Percentiles rank a stretch among this genome's conserved stretches.
Conservation (phyloP, 2,888 invertebrate species). For the Leptinotarsa peninsularis region DNA sequence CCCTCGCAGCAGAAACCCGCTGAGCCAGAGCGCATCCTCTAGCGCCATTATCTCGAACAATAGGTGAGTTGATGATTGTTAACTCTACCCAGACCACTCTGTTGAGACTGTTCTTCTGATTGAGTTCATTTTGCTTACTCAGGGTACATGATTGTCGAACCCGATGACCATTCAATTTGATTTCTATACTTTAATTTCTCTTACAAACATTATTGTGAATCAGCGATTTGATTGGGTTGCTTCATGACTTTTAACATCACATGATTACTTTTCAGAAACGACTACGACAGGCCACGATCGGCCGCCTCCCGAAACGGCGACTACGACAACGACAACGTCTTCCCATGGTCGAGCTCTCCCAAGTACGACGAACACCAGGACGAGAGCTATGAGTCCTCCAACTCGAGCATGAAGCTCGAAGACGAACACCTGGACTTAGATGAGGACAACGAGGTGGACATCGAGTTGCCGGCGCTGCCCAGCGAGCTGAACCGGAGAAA, state of each 20-base stretch:
- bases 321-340: constrained; percentile 49
- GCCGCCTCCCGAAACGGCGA: constrained; percentile 47
- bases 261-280: constrained; percentile 39
- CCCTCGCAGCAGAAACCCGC: constrained; percentile 63
- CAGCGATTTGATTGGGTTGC: no score
- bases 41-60: constrained; percentile 65
- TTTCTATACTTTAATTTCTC: no score
- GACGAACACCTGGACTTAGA: constrained; percentile 50
- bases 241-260: background rate
- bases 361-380: constrained; percentile 39
- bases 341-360: constrained; percentile 44
- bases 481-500: constrained; percentile 61
- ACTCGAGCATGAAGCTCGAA: constrained; percentile 42
- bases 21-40: constrained; percentile 69
- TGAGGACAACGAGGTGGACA: constrained; percentile 54
- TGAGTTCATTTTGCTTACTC: no score
- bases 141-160: no score
- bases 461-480: constrained; percentile 63
- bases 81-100: background rate
- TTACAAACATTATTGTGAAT: no score
- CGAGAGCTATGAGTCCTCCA: constrained; percentile 43
- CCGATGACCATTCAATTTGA: no score
- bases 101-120: no score
- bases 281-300: constrained; percentile 47
- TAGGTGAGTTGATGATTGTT: constrained; percentile 33